Conservation (phyloP, 2,113 vertebrate genomes). For the Xenotilapia caudafasciata region DNA sequence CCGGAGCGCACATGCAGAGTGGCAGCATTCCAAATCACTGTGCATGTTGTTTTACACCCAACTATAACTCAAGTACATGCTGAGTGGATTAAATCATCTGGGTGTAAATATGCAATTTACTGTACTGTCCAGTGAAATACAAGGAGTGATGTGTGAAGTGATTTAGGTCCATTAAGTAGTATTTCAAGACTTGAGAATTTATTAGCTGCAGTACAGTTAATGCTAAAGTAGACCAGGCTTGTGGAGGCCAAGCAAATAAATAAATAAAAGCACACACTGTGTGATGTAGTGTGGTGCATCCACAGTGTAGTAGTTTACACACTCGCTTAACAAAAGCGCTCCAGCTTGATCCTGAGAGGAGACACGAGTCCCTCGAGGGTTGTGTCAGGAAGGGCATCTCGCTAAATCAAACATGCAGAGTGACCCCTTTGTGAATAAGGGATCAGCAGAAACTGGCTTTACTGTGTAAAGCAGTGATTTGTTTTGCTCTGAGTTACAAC, state of each 20-base stretch:
- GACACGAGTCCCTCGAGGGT: background rate
- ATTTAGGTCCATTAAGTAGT: constrained; percentile 20
- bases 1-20: constrained; percentile 40
- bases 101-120: constrained; percentile 14
- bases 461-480: background rate
- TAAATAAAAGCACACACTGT: background rate
- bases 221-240: background rate
- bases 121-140: background rate
- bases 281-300: background rate
- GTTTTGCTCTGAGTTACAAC: background rate
- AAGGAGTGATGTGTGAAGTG: background rate
- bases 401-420: background rate
- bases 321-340: background rate
- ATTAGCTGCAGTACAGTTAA: constrained; percentile 2
- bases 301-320: background rate
- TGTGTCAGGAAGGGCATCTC: background rate
- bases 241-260: background rate
- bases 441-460: background rate
- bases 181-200: background rate
- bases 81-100: constrained; percentile 29
- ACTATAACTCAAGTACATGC: constrained; percentile 34
- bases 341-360: background rate
- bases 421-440: background rate
- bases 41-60: constrained; percentile 35
- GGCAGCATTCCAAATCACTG: constrained; percentile 31